Evolutionary conservation across 2,113 vertebrate genomes (phyloP).

Genomic region (Peromyscus maniculatus): DNA sequence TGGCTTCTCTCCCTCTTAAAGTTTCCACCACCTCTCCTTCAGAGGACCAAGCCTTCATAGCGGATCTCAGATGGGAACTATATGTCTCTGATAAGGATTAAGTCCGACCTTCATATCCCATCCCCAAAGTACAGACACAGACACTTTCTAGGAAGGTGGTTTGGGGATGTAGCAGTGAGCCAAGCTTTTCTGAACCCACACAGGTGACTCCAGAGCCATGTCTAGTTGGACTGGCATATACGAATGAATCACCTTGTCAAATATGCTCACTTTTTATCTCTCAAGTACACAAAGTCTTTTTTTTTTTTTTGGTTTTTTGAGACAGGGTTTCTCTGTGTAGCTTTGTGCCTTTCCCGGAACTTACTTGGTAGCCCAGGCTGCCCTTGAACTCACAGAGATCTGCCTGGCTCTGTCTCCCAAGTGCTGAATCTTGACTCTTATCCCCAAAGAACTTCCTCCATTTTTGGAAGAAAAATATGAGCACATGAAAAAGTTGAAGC

Average conservation of each 20-base stretch:
- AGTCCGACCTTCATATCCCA: neutral
- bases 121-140: neutral
- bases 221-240: neutral
- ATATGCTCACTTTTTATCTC: neutral
- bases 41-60: neutral
- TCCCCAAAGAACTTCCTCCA: neutral
- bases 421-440: neutral
- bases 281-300: neutral
- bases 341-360: too few relatives aligned
- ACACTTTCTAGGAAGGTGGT: neutral
- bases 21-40: neutral
- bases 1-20: neutral
- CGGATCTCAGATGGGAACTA: neutral
- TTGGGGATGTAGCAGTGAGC: neutral
- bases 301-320: too few relatives aligned
- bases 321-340: too few relatives aligned
- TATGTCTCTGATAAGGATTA: neutral
- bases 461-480: neutral
- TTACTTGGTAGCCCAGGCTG: too few relatives aligned
- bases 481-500: neutral
- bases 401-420: too few relatives aligned
- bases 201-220: neutral
- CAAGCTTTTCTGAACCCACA: neutral
- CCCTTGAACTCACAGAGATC: too few relatives aligned
- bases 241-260: neutral